Percentiles rank a stretch among this genome's conserved stretches.
These are phyloP conservation scores for Hipparchia semele DNA, from an alignment of 2,888 invertebrate genomes.

Conservation along the genomic window DNA sequence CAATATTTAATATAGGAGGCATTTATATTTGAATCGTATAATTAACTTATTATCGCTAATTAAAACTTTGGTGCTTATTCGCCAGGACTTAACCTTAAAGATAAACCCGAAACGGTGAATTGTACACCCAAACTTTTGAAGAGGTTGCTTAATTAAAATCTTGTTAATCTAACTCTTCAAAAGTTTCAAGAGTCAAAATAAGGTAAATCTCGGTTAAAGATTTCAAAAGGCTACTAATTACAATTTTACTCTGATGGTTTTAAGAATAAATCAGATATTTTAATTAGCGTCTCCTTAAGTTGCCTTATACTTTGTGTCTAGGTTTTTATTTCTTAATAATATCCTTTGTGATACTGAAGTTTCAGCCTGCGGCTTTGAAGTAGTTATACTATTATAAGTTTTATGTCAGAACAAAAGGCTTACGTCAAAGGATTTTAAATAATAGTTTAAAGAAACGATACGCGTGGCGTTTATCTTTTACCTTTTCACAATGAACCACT, in stretches of 20 bases:
- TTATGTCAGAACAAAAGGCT: not conserved
- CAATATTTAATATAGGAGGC: no score
- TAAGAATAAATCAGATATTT: not conserved
- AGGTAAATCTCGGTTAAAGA: constrained; percentile 9
- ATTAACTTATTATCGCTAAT: no score
- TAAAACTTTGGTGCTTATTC: no score
- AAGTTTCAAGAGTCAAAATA: not conserved
- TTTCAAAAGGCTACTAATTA: constrained; percentile 15
- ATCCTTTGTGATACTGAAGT: not conserved
- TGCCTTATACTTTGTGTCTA: no score
- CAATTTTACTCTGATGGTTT: constrained; percentile 5
- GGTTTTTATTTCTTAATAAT: not conserved
- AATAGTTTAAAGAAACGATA: not conserved
- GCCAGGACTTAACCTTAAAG: no score
- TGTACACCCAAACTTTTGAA: no score
- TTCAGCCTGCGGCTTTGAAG: not conserved
- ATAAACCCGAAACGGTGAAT: no score
- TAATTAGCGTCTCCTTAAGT: constrained; percentile 8
- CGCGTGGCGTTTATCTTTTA: not conserved
- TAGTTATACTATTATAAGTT: not conserved
- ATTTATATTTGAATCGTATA: no score
- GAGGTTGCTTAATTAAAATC: no score
- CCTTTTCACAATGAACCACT: no score
- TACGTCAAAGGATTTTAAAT: not conserved
- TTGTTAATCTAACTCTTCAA: not conserved